phyloP scores from a whole-genome alignment of 2,797 vertebrate genomes.

The Pangasius macronema region DNA sequence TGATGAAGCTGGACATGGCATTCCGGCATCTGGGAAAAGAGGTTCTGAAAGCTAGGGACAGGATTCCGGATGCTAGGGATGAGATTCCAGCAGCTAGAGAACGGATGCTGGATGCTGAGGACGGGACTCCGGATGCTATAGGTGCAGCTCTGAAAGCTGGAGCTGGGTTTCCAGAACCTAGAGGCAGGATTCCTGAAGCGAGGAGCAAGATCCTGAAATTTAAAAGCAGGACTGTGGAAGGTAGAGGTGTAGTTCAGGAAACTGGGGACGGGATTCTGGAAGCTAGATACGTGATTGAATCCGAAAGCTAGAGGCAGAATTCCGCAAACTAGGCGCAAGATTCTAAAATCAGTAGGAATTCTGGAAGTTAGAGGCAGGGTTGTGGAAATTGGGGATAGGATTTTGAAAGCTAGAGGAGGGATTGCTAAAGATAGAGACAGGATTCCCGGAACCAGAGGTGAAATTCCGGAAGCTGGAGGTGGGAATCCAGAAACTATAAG shows the following conservation, averaged over 20 bases:
- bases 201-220: neutral
- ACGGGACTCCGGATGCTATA: too few species aligned
- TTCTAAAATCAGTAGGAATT: neutral
- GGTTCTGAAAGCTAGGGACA: neutral
- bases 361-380: neutral
- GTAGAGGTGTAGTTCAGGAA: neutral
- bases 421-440: neutral
- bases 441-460: neutral
- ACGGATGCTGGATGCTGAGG: neutral
- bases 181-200: neutral
- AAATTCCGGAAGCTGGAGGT: neutral
- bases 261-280: neutral
- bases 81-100: neutral
- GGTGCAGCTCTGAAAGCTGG: neutral
- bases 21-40: neutral
- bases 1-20: neutral
- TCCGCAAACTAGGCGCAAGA: neutral
- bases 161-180: neutral
- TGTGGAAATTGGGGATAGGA: neutral
- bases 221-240: neutral
- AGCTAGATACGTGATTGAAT: neutral
- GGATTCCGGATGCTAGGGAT: neutral
- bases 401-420: neutral
- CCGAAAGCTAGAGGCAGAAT: neutral
- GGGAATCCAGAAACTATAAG: neutral